Evolutionary conservation across 2,888 invertebrate genomes (phyloP), one percentile per base, ranked within the genome.

Genomic region (Anthoptus insignis): DNA sequence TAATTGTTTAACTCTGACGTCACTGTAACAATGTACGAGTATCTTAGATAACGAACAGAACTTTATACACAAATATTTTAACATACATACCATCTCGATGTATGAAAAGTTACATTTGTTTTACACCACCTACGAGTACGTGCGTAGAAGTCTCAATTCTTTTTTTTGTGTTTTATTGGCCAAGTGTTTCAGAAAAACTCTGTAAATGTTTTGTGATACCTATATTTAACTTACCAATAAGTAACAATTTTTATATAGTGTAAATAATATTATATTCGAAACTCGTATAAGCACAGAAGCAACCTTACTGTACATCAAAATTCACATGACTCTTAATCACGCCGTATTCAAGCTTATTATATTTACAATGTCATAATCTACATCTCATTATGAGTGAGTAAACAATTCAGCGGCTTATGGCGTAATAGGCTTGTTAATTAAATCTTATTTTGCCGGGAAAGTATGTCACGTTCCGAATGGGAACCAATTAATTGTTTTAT

Each of bases 11-110:
- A 81, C 80, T 75, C 74, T 77, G 81, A 80, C 77, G 77, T 76
- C 80, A 75, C 71, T 79, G 73, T 72, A 79, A 83, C 81, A 83
- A 81, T n/a, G n/a, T n/a, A n/a, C n/a, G n/a, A n/a, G n/a, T n/a
- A n/a, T n/a, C n/a, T n/a, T n/a, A n/a, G n/a, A n/a, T n/a, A n/a
- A n/a, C n/a, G n/a, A n/a, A n/a, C n/a, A n/a, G n/a, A n/a, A n/a
- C n/a, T n/a, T n/a, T n/a, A n/a, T n/a, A n/a, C n/a, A n/a, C n/a
- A n/a, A n/a, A n/a, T n/a, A n/a, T n/a, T n/a, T n/a, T n/a, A n/a
- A n/a, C n/a, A n/a, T n/a, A n/a, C n/a, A n/a, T n/a, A n/a, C n/a
- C n/a, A n/a, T n/a, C n/a, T n/a, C n/a, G n/a, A n/a, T n/a, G n/a
- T n/a, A n/a, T n/a, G n/a, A n/a, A n/a, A n/a, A n/a, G n/a, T n/a